Conservation (phyloP, 2,797 vertebrate genomes). For the Cyclura pinguis region DNA sequence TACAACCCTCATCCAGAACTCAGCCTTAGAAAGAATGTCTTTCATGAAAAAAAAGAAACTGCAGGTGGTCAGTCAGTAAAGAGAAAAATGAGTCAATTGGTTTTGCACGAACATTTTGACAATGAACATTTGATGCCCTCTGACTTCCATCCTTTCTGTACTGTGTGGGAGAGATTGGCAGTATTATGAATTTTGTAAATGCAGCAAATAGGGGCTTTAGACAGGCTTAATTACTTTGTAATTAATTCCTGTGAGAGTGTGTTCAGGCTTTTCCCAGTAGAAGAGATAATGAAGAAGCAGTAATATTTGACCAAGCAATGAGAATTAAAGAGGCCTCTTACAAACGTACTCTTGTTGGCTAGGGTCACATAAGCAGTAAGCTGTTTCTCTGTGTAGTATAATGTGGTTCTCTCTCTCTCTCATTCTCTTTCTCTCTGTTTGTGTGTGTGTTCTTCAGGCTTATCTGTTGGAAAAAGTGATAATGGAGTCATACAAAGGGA, state of each 20-base stretch:
- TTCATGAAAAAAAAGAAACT: not conserved
- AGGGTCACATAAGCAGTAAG: conserved; percentile 1
- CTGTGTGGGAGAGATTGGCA: conserved; percentile 12
- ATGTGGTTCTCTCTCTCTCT: too few species aligned
- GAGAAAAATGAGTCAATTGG: conserved; percentile 17
- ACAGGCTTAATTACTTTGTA: conserved; percentile 30
- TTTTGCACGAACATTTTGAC: conserved; percentile 30
- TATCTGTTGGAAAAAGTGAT: conserved; percentile 1
- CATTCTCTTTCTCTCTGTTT: not conserved
- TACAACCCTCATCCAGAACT: not conserved
- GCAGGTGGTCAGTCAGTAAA: conserved; percentile 9
- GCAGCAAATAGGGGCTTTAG: conserved; percentile 30
- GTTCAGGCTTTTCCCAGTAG: conserved; percentile 22
- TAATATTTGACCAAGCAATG: conserved; percentile 44
- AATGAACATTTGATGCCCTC: not conserved
- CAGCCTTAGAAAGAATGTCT: conserved; percentile 35
- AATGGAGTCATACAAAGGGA: conserved; percentile 2
- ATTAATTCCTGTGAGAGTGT: conserved; percentile 35
- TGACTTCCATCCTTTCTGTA: conserved; percentile 26
- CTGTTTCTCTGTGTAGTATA: conserved; percentile 8
- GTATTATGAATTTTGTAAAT: conserved; percentile 41
- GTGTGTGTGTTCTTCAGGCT: not conserved
- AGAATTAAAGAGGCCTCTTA: conserved; percentile 10
- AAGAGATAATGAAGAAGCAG: conserved; percentile 36
- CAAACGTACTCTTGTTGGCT: not conserved